Conservation (phyloP, 1,140 invertebrate genomes). For the Sycophaga agraensis region DNA sequence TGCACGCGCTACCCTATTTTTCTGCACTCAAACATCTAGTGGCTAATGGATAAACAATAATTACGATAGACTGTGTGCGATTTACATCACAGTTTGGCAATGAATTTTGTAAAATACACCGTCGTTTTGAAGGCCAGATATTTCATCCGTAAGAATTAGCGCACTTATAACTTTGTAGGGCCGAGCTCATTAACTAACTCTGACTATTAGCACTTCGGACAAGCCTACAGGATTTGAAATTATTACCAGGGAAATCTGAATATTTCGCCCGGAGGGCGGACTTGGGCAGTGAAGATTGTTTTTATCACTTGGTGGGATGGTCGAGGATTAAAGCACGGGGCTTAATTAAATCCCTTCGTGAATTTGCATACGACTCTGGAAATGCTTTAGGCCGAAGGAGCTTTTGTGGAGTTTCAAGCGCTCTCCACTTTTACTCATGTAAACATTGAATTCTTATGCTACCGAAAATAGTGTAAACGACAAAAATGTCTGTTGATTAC, state of each 20-base stretch:
- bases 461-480: background rate
- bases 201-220: too few relatives aligned
- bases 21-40: too few relatives aligned
- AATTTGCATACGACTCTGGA: conserved; percentile 50
- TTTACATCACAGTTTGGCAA: too few relatives aligned
- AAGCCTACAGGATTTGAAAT: too few relatives aligned
- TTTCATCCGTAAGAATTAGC: too few relatives aligned
- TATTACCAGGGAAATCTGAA: conserved; percentile 21
- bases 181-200: too few relatives aligned
- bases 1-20: too few relatives aligned
- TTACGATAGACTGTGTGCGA: too few relatives aligned
- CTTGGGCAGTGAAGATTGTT: conserved; percentile 1
- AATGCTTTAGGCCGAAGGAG: conserved; percentile 46
- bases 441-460: conserved; percentile 11
- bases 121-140: too few relatives aligned
- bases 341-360: conserved; percentile 57
- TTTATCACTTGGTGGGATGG: conserved; percentile 14
- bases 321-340: conserved; percentile 25
- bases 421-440: conserved; percentile 16
- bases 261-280: conserved; percentile 29
- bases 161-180: too few relatives aligned
- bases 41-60: too few relatives aligned
- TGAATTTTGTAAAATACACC: too few relatives aligned
- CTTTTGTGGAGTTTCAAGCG: conserved; percentile 49
- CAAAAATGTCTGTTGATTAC: conserved; percentile 14